A percentile compares a stretch with the other conserved stretches of the same genome.
Conservation (phyloP, 1,140 invertebrate species). For the Calephelis nemesis region DNA sequence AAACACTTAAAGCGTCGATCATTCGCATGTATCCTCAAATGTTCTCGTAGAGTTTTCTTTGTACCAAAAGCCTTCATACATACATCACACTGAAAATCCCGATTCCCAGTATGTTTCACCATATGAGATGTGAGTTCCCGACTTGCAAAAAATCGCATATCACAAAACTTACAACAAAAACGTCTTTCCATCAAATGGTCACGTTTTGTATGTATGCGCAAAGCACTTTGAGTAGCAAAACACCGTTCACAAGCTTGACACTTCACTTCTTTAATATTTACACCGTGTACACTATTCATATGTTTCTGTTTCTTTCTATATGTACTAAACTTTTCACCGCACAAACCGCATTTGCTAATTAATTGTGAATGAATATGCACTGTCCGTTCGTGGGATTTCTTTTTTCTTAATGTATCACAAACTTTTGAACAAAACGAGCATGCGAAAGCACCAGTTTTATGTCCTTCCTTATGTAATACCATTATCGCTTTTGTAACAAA, state of each 20-base stretch:
- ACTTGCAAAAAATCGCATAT: slow-evolving; percentile 31
- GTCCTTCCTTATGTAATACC: slow-evolving; percentile 29
- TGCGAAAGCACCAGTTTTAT: slow-evolving; percentile 30
- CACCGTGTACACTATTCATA: slow-evolving; percentile 35
- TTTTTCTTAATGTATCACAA: slow-evolving; percentile 34
- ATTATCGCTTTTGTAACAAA: slow-evolving; percentile 35
- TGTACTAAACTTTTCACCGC: slow-evolving; percentile 38
- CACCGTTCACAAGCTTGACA: slow-evolving; percentile 37
- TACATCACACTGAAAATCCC: slow-evolving; percentile 83
- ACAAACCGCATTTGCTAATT: slow-evolving; percentile 40
- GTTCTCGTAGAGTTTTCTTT: slow-evolving; percentile 71
- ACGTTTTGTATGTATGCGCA: slow-evolving; percentile 33
- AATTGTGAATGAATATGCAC: slow-evolving; percentile 31
- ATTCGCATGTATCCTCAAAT: slow-evolving; percentile 75
- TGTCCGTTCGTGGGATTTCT: slow-evolving; percentile 32
- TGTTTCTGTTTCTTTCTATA: slow-evolving; percentile 39
- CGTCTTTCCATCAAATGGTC: slow-evolving; percentile 39
- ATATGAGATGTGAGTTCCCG: slow-evolving; percentile 47
- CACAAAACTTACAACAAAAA: slow-evolving; percentile 36
- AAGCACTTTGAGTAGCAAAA: slow-evolving; percentile 28
- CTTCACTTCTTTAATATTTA: slow-evolving; percentile 26
- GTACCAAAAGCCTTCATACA: slow-evolving; percentile 82
- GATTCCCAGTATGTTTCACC: slow-evolving; percentile 81
- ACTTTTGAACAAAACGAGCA: slow-evolving; percentile 41
- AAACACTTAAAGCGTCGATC: slow-evolving; percentile 34